phyloP scores from a whole-genome alignment of 2,888 invertebrate genomes.

The Bruchidius siliquastri region DNA sequence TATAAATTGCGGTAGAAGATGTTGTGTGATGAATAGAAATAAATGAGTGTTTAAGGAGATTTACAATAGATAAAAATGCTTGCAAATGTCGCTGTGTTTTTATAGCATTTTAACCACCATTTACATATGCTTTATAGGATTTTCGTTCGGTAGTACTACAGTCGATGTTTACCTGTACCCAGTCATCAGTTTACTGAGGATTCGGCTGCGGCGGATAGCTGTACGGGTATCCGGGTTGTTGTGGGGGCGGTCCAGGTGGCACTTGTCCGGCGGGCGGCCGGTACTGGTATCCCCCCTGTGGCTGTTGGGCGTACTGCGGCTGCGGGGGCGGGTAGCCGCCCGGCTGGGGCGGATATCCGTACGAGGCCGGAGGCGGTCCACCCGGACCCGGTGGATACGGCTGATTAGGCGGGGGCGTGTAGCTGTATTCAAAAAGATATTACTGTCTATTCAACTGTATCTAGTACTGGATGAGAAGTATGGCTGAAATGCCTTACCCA shows the following conservation, averaged over 20 bases:
- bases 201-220: conserved; percentile 75
- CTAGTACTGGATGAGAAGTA: not conserved
- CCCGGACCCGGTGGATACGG: conserved; percentile 30
- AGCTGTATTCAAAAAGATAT: not conserved
- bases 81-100: no score
- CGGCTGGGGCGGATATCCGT: conserved; percentile 58
- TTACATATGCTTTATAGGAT: no score
- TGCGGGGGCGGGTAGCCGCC: conserved; percentile 57
- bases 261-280: conserved; percentile 66
- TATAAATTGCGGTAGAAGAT: no score
- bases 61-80: no score
- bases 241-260: conserved; percentile 61
- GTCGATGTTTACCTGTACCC: no score
- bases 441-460: no score
- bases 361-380: conserved; percentile 38
- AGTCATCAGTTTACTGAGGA: conserved; percentile 33
- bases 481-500: not conserved
- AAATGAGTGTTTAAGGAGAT: no score
- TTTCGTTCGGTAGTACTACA: no score
- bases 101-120: no score
- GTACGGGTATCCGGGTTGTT: conserved; percentile 64
- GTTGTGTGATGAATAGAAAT: no score
- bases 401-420: conserved; percentile 21
- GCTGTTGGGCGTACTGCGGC: conserved; percentile 54
- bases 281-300: conserved; percentile 55